These are phyloP conservation scores for Marcusenius ussheri DNA, from an alignment of 2,113 vertebrate species.

Conservation along the genomic window DNA sequence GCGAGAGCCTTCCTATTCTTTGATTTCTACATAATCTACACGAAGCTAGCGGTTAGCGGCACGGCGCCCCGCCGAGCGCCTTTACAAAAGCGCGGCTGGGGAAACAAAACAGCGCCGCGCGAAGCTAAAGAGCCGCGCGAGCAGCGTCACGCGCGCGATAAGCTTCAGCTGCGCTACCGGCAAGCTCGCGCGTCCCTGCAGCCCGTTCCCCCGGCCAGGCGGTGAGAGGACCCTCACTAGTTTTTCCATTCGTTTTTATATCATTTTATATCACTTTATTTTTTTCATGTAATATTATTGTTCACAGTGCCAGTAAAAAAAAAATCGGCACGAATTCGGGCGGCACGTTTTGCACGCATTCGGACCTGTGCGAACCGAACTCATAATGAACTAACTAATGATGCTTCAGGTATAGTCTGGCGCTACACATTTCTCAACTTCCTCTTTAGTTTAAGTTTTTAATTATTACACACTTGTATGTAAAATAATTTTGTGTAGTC, in stretches of 20 bases:
- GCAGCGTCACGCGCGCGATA: background rate
- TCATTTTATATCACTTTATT: background rate
- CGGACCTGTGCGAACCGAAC: background rate
- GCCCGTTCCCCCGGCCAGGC: background rate
- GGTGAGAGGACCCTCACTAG: background rate
- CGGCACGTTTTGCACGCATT: background rate
- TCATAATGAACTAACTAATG: background rate
- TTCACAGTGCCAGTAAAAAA: background rate
- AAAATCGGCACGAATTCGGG: background rate
- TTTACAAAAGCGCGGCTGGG: conserved; percentile 21
- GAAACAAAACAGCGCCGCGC: conserved; percentile 21
- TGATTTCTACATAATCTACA: conserved; percentile 28
- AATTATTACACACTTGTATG: background rate
- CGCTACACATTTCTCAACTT: background rate
- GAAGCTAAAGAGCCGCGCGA: background rate
- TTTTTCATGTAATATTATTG: background rate
- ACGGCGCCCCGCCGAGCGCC: conserved; percentile 17
- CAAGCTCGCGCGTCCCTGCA: background rate
- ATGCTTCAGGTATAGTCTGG: background rate
- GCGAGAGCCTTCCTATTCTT: conserved; percentile 9
- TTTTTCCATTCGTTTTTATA: background rate
- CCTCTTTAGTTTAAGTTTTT: background rate
- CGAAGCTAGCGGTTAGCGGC: conserved; percentile 18
- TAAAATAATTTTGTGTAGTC: background rate
- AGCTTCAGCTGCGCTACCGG: background rate